A percentile compares a stretch with the other conserved stretches of the same genome.
phyloP scores from a whole-genome alignment of 2,888 invertebrate species.

The Dermolepida albohirtum region DNA sequence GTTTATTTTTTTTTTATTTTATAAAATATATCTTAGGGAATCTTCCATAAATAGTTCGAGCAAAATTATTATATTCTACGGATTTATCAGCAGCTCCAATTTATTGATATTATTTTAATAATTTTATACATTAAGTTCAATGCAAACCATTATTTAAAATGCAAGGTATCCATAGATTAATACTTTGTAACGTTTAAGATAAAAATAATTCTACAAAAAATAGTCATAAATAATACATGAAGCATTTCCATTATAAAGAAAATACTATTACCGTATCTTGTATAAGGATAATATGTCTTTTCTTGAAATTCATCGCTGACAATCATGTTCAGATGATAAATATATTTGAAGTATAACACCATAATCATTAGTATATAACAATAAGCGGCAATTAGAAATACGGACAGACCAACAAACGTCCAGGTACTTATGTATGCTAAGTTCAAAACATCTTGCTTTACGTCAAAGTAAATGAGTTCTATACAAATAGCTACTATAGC shows the following conservation, averaged over 20 bases:
- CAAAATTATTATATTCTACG: too few relatives aligned
- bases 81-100: too few relatives aligned
- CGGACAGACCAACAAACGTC: neutral
- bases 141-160: neutral
- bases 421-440: neutral
- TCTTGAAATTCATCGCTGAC: neutral
- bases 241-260: neutral
- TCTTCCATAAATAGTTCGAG: too few relatives aligned
- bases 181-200: conserved; percentile 16
- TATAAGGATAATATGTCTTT: conserved; percentile 28
- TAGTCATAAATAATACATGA: neutral
- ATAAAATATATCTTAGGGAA: too few relatives aligned
- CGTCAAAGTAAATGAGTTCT: neutral
- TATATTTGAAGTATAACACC: conserved; percentile 2
- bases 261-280: conserved; percentile 21
- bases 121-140: too few relatives aligned
- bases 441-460: conserved; percentile 17
- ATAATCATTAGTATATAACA: neutral
- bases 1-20: too few relatives aligned
- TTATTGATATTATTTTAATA: too few relatives aligned
- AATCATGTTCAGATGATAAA: neutral
- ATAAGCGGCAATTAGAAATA: neutral
- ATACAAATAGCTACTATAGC: neutral
- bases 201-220: conserved; percentile 22
- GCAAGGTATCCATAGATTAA: neutral